Evolutionary conservation across 2,797 vertebrate genomes (phyloP).

Genomic region (Scolopax rusticola): DNA sequence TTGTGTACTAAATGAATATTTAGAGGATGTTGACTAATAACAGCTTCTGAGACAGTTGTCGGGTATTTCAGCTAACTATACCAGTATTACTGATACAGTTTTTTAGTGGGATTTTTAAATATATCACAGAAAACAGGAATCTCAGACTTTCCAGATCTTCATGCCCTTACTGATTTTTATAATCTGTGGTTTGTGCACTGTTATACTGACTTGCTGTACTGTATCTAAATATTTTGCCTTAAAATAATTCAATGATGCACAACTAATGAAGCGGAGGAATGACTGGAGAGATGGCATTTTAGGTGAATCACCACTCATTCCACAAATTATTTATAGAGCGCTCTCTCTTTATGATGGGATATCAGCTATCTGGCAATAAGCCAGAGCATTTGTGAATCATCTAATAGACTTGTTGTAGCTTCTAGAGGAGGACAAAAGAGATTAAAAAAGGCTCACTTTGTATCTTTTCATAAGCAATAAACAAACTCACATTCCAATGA

Average conservation of each 20-base stretch:
- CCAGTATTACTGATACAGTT: not conserved
- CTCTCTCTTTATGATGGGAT: not conserved
- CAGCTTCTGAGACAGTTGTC: not conserved
- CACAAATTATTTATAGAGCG: constrained; percentile 27
- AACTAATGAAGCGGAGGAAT: constrained; percentile 2
- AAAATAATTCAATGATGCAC: constrained; percentile 22
- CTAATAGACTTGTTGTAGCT: not conserved
- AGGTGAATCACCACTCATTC: constrained; percentile 21
- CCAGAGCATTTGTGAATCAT: not conserved
- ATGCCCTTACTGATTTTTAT: not conserved
- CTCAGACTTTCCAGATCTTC: not conserved
- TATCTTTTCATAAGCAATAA: not conserved
- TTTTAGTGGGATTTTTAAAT: not conserved
- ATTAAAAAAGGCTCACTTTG: not conserved
- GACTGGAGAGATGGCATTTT: not conserved
- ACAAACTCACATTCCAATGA: not conserved
- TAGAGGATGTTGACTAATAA: not conserved
- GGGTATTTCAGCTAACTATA: not conserved
- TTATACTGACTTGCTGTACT: not conserved
- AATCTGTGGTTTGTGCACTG: not conserved
- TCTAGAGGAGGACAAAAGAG: not conserved
- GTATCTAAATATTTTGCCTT: not conserved
- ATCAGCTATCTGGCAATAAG: not conserved
- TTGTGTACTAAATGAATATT: not conserved
- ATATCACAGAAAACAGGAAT: not conserved